Base-by-base conservation (phyloP, 2,888 invertebrate species). In the Hecatera dysodea region DNA sequence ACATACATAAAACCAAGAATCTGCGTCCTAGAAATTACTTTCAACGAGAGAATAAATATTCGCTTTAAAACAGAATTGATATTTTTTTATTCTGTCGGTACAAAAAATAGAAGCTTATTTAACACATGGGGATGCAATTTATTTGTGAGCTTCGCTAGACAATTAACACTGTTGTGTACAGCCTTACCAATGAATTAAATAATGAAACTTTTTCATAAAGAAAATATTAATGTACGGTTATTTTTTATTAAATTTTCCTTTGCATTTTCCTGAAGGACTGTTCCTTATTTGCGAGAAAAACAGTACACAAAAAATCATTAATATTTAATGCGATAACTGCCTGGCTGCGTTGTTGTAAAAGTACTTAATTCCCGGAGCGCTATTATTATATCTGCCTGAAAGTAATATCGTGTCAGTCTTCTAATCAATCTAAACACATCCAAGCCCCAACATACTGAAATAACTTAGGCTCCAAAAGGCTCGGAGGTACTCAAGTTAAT, bases 401-500 rank as follows among this genome's bases (percentile, higher is more conserved):
- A 33, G 39, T 39, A 39, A 22, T 12, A 19, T 22, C 22, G n/a
- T n/a, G 36, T 52, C 15, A 53, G 42, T 27, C 9, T 78, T 63
- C 44, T 59, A 36, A 71, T 81, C 72, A 22, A 57, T 24, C 53
- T 52, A 36, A 59, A 73, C 66, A 70, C 44, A 52, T 44, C 59
- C 39, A 50, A 67, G 48, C 27, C 19, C 27, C 19, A 11, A 57
- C 53, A 24, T 61, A 67, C 57, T 72, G 36, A 72, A 82, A 82
- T 70, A 84, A 57, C 59, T 69, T 48, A 64, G 67, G 19, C 60
- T 75, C 60, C 57, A 68, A 52, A 56, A 65, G 46, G 27, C 59
- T 50, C 61, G 46, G 55, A 60, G 75, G 46, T 57, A 57, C 22
- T 66, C 75, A 48, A 67, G 63, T 84, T 82, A 79, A 82, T 84